phyloP scores from a whole-genome alignment of 2,888 invertebrate genomes.

The Orthosia gracilis region DNA sequence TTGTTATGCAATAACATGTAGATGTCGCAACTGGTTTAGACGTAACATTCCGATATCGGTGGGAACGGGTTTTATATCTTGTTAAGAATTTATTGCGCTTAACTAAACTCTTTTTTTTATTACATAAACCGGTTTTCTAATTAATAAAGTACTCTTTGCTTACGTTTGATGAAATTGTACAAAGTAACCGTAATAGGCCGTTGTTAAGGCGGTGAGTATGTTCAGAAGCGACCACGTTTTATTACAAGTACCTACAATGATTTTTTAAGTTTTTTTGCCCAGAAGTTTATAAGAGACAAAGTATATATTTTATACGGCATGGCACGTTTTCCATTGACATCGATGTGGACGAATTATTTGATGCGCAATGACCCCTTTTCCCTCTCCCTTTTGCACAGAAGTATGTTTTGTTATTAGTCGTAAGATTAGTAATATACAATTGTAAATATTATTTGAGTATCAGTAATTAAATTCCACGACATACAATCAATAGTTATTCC shows the following conservation, averaged over 20 bases:
- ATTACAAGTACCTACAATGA: neutral
- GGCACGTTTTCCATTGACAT: no score
- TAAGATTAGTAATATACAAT: no score
- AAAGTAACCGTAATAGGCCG: constrained; percentile 7
- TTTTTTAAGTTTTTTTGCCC: neutral
- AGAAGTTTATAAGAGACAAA: no score
- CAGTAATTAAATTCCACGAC: no score
- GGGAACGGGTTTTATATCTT: constrained; percentile 67
- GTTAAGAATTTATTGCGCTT: constrained; percentile 58
- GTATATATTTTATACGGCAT: no score
- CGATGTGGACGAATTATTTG: no score
- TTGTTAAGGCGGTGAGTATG: neutral
- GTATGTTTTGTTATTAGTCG: no score
- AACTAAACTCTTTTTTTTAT: constrained; percentile 62
- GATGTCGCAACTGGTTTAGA: constrained; percentile 76
- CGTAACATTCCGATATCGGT: constrained; percentile 60
- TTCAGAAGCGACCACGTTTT: neutral
- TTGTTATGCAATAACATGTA: constrained; percentile 67
- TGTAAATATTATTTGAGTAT: no score
- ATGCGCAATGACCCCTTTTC: no score
- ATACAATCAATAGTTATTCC: no score
- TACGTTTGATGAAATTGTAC: constrained; percentile 8
- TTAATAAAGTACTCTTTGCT: constrained; percentile 22
- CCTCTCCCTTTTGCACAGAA: no score
- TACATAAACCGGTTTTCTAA: constrained; percentile 52